A percentile compares a stretch with the other conserved stretches of the same genome.
phyloP scores from a whole-genome alignment of 2,888 invertebrate species.

The Branchinecta sandiegonensis region DNA sequence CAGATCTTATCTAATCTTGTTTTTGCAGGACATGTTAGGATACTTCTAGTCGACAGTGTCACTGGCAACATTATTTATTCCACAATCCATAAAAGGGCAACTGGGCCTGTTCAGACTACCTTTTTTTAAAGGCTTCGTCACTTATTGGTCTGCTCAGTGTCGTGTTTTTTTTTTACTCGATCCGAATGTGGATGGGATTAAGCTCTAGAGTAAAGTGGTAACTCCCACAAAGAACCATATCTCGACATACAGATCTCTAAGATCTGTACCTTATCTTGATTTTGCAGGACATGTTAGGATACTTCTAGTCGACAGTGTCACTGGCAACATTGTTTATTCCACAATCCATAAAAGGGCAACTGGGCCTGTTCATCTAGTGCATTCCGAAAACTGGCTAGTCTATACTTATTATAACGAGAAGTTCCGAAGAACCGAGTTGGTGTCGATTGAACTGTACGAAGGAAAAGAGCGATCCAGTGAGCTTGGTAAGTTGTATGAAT shows the following conservation, averaged over 20 bases:
- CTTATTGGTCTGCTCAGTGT: no score
- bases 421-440: slow-evolving; percentile 77
- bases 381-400: slow-evolving; percentile 92
- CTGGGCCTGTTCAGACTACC: slow-evolving; percentile 70
- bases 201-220: no score
- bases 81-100: slow-evolving; percentile 65
- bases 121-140: no score
- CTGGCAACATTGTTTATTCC: slow-evolving; percentile 70
- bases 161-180: no score
- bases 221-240: background rate
- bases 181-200: no score
- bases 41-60: slow-evolving; percentile 78
- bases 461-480: slow-evolving; percentile 71
- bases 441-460: slow-evolving; percentile 87
- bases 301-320: slow-evolving; percentile 76
- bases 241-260: no score
- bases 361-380: slow-evolving; percentile 71
- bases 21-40: slow-evolving; percentile 52
- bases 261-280: no score
- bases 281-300: slow-evolving; percentile 57
- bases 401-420: slow-evolving; percentile 90
- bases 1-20: no score
- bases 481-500: slow-evolving; percentile 36
- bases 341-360: slow-evolving; percentile 68
- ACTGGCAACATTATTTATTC: slow-evolving; percentile 75